These are phyloP conservation scores for Burhinus oedicnemus DNA, from an alignment of 2,113 vertebrate genomes.

Conservation along the genomic window DNA sequence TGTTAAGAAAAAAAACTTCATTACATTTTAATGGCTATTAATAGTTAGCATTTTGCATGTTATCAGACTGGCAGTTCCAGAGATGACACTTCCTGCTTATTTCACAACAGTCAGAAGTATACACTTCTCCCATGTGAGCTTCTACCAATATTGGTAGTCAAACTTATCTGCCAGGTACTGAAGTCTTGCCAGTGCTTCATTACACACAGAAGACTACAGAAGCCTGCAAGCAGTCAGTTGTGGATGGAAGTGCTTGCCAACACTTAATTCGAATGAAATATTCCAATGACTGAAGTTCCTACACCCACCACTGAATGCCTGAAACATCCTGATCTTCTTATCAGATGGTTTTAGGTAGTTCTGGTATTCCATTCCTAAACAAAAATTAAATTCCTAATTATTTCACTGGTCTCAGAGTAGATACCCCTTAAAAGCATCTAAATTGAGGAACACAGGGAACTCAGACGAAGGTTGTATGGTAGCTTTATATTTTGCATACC, in stretches of 20 bases:
- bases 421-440: neutral
- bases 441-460: neutral
- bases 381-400: neutral
- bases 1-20: neutral
- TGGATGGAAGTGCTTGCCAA: neutral
- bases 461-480: neutral
- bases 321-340: neutral
- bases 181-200: neutral
- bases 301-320: neutral
- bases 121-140: neutral
- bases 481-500: neutral
- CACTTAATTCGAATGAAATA: neutral
- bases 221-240: neutral
- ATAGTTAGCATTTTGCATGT: neutral
- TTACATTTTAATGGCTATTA: neutral
- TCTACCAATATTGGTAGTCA: neutral
- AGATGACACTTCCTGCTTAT: neutral
- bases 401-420: neutral
- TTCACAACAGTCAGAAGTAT: neutral
- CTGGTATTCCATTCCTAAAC: neutral
- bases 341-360: neutral
- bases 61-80: neutral
- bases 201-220: neutral
- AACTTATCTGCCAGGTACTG: neutral
- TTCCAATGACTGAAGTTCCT: neutral